Evolutionary conservation across 2,113 vertebrate genomes (phyloP).

Genomic region (Ictalurus punctatus): DNA sequence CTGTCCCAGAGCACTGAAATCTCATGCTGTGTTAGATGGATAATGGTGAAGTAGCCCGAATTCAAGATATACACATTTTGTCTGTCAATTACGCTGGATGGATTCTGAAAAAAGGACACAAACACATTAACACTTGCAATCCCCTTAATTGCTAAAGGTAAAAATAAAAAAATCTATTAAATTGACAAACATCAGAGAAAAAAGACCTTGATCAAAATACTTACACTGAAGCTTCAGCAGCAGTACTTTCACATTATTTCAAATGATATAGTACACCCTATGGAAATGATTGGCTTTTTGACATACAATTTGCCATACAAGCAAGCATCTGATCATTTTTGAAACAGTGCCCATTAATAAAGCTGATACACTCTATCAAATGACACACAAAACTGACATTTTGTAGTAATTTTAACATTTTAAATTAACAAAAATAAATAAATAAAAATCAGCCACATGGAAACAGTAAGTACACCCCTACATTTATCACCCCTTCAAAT

Average conservation of each 20-base stretch:
- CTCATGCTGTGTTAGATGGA: conserved; percentile 83
- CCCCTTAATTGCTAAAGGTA: background rate
- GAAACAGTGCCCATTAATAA: too few relatives aligned
- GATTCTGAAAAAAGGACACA: conserved; percentile 72
- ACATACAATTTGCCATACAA: too few relatives aligned
- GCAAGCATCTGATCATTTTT: too few relatives aligned
- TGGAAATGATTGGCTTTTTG: too few relatives aligned
- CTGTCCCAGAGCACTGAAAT: conserved; percentile 92
- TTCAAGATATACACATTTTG: conserved; percentile 83
- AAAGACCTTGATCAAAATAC: background rate
- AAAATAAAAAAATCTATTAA: background rate
- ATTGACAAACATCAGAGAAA: background rate
- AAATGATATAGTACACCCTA: background rate
- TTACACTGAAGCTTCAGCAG: background rate
- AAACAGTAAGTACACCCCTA: too few relatives aligned
- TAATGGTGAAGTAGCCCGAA: conserved; percentile 86
- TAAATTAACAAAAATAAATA: too few relatives aligned
- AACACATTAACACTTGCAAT: background rate
- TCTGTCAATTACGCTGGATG: conserved; percentile 79
- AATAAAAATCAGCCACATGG: too few relatives aligned
- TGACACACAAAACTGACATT: too few relatives aligned
- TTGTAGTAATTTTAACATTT: too few relatives aligned
- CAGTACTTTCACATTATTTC: background rate
- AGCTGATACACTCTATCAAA: too few relatives aligned
- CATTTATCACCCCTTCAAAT: too few relatives aligned